Percentiles rank a stretch among this genome's conserved stretches.
phyloP scores from a whole-genome alignment of 92 coral and sea anemone species.

The Actinostola sp. region DNA sequence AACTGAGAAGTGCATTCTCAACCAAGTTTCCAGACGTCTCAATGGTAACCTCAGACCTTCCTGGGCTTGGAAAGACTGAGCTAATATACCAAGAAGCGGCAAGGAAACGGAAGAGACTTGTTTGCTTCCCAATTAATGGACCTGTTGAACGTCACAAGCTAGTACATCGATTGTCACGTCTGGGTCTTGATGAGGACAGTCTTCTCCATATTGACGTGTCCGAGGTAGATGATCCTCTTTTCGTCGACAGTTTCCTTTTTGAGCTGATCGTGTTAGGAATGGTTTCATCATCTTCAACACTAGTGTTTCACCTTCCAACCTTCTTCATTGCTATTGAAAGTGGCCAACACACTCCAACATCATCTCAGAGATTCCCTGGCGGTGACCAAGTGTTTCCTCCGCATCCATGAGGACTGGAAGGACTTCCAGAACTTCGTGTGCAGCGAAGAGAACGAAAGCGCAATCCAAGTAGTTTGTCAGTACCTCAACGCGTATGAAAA shows the following conservation, averaged over 20 bases:
- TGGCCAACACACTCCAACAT: constrained; percentile 77
- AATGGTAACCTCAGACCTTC: constrained; percentile 76
- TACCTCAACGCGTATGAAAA: constrained; percentile 67
- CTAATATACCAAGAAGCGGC: constrained; percentile 50
- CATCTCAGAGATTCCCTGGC: constrained; percentile 66
- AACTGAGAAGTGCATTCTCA: constrained; percentile 35
- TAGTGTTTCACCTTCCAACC: constrained; percentile 65
- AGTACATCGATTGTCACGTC: constrained; percentile 55
- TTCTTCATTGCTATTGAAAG: constrained; percentile 60
- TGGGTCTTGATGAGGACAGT: constrained; percentile 48
- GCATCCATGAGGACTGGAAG: constrained; percentile 52
- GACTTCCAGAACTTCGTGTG: constrained; percentile 51
- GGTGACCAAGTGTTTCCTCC: constrained; percentile 60
- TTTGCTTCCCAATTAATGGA: constrained; percentile 76
- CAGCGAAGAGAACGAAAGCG: constrained; percentile 68
- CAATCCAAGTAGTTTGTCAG: constrained; percentile 77
- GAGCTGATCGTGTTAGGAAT: constrained; percentile 77
- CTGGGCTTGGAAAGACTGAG: constrained; percentile 90
- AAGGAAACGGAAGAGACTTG: constrained; percentile 52
- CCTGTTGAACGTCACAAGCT: constrained; percentile 73
- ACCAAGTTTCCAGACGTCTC: constrained; percentile 54
- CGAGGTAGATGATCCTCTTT: constrained; percentile 71
- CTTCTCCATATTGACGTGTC: constrained; percentile 76
- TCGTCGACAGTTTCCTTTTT: constrained; percentile 76
- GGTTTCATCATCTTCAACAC: constrained; percentile 85